Conservation (phyloP, 2,113 vertebrate species). For the Danionella cerebrum region DNA sequence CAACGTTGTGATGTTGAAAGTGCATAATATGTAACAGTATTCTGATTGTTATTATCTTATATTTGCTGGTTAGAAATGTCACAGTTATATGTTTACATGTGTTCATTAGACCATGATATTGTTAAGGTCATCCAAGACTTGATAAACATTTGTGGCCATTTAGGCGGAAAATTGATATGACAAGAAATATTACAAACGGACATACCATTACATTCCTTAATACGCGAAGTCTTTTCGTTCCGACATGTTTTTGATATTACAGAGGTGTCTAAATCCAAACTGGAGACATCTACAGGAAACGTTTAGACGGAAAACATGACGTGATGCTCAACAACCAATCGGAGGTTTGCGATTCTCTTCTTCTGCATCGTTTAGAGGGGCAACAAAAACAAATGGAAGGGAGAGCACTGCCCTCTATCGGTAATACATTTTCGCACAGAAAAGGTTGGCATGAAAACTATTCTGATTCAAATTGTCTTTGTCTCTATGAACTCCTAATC, state of each 20-base stretch:
- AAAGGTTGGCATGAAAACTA: too few relatives aligned
- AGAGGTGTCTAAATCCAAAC: not conserved
- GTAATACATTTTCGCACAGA: too few relatives aligned
- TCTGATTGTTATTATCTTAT: too few relatives aligned
- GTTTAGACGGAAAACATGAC: not conserved
- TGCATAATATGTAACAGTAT: too few relatives aligned
- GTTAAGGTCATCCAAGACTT: not conserved
- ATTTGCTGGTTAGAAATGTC: not conserved
- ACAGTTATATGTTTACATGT: not conserved
- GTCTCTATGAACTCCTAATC: too few relatives aligned
- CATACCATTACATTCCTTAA: not conserved
- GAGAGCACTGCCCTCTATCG: not conserved
- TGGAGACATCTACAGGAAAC: not conserved
- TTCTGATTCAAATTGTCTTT: too few relatives aligned
- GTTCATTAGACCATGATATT: not conserved
- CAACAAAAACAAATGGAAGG: not conserved
- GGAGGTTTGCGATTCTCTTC: not conserved
- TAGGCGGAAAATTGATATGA: not conserved
- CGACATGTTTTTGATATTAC: not conserved
- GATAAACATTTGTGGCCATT: not conserved
- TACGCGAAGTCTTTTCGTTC: not conserved
- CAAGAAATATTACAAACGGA: not conserved
- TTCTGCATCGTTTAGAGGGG: not conserved
- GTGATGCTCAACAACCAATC: not conserved
- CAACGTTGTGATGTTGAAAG: too few relatives aligned